Evolutionary conservation across 2,113 vertebrate species (phyloP), one percentile per base, ranked within the genome.

Genomic region (Nannospalax galili): DNA sequence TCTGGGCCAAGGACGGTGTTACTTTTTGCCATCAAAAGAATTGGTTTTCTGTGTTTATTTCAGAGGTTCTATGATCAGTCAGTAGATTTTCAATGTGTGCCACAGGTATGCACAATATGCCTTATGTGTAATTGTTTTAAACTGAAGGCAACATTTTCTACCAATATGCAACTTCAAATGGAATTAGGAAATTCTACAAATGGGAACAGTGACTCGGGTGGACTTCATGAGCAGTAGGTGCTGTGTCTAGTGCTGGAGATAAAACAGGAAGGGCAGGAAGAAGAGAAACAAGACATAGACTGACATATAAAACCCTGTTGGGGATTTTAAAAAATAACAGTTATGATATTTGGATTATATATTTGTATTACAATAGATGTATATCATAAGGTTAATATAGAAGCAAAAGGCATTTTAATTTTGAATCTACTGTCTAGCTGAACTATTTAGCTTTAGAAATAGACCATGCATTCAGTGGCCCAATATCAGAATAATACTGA

Each of bases 311-410:
- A 52, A 58, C 7, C 42, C 5, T 69, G 28, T 4, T 80, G 14
- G 8, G 74, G 56, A 80, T 26, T 93, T 93, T 40, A 2, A 62
- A 95, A 52, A 84, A 65, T 80, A 75, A 42, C 14, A 91, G 14
- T 65, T 85, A 75, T 62, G n/a, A 52, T 84, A 72, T 60, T 78
- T 84, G 70, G n/a, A 65, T n/a, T 74, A 93, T 77, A 45, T 81
- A 62, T 35, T 72, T 92, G 52, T n/a, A 96, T 95, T 88, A 56
- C 74, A 95, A 88, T 48, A 52, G 7, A 79, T 45, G 73, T 91
- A 22, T 22, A 56, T 84, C 28, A 67, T 94, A 52, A 92, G 60
- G 20, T 91, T 32, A 91, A 88, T 26, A 93, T 11, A 80, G 58
- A 94, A 90, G 35, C 19, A 84, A 84, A 92, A n/a, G 32, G 19